Evolutionary conservation across 2,888 invertebrate species (phyloP).

Genomic region (Latrodectus elegans): DNA sequence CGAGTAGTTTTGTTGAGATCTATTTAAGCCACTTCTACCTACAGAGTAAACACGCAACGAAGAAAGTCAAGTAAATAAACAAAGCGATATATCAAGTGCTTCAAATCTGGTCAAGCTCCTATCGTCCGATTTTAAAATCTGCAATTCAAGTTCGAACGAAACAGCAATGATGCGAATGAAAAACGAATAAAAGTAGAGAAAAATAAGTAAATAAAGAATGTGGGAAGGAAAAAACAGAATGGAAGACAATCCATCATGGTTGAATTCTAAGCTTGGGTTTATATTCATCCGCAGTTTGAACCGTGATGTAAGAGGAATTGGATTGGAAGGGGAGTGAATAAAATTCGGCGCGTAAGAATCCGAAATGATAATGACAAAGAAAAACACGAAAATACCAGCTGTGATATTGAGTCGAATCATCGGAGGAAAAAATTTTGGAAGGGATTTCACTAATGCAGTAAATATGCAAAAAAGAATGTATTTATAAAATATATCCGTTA

Average conservation of each 20-base stretch:
- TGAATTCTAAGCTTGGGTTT: conserved; percentile 6
- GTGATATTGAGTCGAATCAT: conserved; percentile 30
- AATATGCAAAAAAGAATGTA: neutral
- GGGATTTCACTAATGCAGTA: neutral
- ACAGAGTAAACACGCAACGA: too few species aligned
- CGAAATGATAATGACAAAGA: conserved; percentile 32
- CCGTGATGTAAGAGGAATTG: neutral
- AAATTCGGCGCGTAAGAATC: conserved; percentile 10
- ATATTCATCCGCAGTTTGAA: conserved; percentile 29
- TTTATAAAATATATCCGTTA: too few species aligned
- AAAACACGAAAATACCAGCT: conserved; percentile 37
- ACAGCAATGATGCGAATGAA: neutral
- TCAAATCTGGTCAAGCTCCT: conserved; percentile 1
- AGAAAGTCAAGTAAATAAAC: conserved; percentile 7
- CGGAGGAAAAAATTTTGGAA: neutral
- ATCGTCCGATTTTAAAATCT: neutral
- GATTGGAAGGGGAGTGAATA: neutral
- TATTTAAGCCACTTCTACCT: too few species aligned
- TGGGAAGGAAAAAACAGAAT: neutral
- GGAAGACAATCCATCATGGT: conserved; percentile 36
- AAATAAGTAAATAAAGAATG: neutral
- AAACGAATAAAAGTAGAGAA: neutral
- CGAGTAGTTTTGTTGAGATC: too few species aligned
- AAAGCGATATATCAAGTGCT: neutral
- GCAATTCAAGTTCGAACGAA: conserved; percentile 8